Base-by-base conservation (phyloP, 1,140 invertebrate species). In the Aphaenogaster floridana region DNA sequence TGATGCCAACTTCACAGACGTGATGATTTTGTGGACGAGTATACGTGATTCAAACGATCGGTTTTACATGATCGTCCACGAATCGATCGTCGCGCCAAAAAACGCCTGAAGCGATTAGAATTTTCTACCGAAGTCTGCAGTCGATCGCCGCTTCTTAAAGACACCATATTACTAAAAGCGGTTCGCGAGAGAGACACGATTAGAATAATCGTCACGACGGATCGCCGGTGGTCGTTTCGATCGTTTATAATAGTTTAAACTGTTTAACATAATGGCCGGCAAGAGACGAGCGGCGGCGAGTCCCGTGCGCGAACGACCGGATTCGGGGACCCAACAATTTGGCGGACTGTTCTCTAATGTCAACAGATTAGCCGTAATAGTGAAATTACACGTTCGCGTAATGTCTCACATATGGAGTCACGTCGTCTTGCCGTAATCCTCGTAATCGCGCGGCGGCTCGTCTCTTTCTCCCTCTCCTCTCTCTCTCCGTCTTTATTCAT, bases 341-440 rank as follows among this genome's bases (percentile, higher is more conserved):
- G 83, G 74, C 80, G 61, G 86, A 93, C 91, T 93, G 89, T 89
- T 87, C 91, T 91, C 92, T 95, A 95, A 95, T 95, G 95, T 95
- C 95, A 95, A 95, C 94, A 95, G 94, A 95, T 95, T 95, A 95
- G 93, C 92, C 89, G 93, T 95, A 95, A 95, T 95, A 94, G 92
- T 94, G 93, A 95, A 95, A 95, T 95, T 95, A 95, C 95, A 95
- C 89, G 94, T 94, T 94, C 92, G 91, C 78, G 92, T 93, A 90
- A 91, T 81, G 64, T 91, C 92, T 89, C 92, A 88, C 91, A 88
- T 92, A 86, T 79, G 89, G 84, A 92, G 91, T 91, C 93, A 93
- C 93, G 92, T 93, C 91, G 90, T 45, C 85, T 91, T 89, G 64
- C 86, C 88, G 88, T 90, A 92, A 93, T 92, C 87, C 90, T 89